phyloP scores from a whole-genome alignment of 2,888 invertebrate species.

The Calameuta filiformis region DNA sequence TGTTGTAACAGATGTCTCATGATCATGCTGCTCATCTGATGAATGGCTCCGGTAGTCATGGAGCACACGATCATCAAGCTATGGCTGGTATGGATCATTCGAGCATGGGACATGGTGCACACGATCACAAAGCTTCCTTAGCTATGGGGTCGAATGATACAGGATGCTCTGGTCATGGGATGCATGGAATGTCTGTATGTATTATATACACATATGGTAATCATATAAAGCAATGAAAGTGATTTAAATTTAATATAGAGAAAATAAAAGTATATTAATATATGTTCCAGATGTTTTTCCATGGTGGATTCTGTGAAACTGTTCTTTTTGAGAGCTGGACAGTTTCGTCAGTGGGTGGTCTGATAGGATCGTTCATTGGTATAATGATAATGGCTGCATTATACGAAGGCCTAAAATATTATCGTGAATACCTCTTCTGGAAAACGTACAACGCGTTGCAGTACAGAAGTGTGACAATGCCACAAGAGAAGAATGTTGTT shows the following conservation, averaged over 20 bases:
- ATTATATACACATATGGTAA: slow-evolving; percentile 5
- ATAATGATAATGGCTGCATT: slow-evolving; percentile 92
- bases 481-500: slow-evolving; percentile 74
- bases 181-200: slow-evolving; percentile 61
- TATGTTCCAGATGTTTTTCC: slow-evolving; percentile 75
- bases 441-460: slow-evolving; percentile 87
- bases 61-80: slow-evolving; percentile 31
- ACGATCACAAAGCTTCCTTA: slow-evolving; percentile 11
- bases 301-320: slow-evolving; percentile 81
- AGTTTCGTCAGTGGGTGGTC: slow-evolving; percentile 77
- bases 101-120: slow-evolving; percentile 25
- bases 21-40: slow-evolving; percentile 43
- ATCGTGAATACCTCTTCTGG: slow-evolving; percentile 80
- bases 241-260: neutral
- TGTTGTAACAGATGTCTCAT: slow-evolving; percentile 44
- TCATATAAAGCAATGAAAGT: neutral
- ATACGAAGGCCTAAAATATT: slow-evolving; percentile 96
- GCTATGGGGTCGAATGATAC: slow-evolving; percentile 4
- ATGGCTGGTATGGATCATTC: slow-evolving; percentile 30
- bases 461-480: slow-evolving; percentile 86
- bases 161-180: slow-evolving; percentile 28
- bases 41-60: slow-evolving; percentile 37
- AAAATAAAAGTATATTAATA: neutral
- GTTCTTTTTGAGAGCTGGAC: slow-evolving; percentile 88
- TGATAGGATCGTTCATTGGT: slow-evolving; percentile 90